phyloP scores from a whole-genome alignment of 2,797 vertebrate species.

The Arrhamphus sclerolepis region DNA sequence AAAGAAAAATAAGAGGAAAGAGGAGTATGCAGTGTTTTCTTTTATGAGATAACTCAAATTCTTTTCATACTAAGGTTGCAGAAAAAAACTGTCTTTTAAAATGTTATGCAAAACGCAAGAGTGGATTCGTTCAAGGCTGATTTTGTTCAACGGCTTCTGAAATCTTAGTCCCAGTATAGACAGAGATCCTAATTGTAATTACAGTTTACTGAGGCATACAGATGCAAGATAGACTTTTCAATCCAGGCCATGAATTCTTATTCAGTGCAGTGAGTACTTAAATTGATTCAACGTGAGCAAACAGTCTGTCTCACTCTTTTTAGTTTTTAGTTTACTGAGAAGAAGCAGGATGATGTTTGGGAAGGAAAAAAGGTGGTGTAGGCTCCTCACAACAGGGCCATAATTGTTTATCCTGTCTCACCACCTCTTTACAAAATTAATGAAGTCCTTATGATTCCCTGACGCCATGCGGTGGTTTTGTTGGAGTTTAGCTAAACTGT shows the following conservation, averaged over 20 bases:
- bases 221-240: slow-evolving; percentile 68
- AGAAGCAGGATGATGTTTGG: slow-evolving; percentile 14
- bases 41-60: slow-evolving; percentile 22
- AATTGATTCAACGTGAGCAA: slow-evolving; percentile 80
- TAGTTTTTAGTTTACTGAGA: slow-evolving; percentile 58
- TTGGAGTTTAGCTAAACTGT: no score
- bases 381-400: slow-evolving; percentile 14
- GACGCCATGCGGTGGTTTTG: no score
- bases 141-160: slow-evolving; percentile 34
- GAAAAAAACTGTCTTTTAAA: slow-evolving; percentile 32
- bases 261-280: slow-evolving; percentile 56
- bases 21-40: slow-evolving; percentile 14
- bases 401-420: slow-evolving; percentile 28
- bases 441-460: slow-evolving; percentile 4
- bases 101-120: slow-evolving; percentile 19
- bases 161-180: slow-evolving; percentile 19
- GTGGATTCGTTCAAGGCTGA: slow-evolving; percentile 41
- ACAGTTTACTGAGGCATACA: slow-evolving; percentile 75
- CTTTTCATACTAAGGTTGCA: slow-evolving; percentile 52
- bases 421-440: slow-evolving; percentile 12
- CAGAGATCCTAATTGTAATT: slow-evolving; percentile 66
- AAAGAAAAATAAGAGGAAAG: slow-evolving; percentile 55
- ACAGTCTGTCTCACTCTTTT: slow-evolving; percentile 66
- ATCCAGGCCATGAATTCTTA: slow-evolving; percentile 48
- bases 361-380: slow-evolving; percentile 2